These are phyloP conservation scores for Lamellibrachia luymesi DNA, from an alignment of 1,140 invertebrate genomes.

Conservation along the genomic window DNA sequence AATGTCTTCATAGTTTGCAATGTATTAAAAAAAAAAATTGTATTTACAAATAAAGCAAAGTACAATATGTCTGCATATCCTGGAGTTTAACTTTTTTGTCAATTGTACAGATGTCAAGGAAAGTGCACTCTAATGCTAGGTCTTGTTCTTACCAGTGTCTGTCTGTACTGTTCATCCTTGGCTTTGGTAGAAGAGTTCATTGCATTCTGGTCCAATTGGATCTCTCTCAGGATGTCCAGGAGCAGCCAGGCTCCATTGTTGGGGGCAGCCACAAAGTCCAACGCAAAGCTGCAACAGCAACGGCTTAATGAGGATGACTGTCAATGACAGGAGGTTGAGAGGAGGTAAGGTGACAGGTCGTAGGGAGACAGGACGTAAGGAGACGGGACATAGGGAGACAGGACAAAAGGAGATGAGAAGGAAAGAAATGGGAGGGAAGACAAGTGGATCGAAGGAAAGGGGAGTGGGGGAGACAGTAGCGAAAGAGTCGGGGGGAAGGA, in stretches of 20 bases:
- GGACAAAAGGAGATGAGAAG: no score
- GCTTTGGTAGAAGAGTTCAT: slow-evolving; percentile 44
- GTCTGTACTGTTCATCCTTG: slow-evolving; percentile 42
- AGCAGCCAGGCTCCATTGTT: slow-evolving; percentile 75
- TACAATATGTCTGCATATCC: no score
- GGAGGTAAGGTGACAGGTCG: no score
- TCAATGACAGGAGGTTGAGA: not conserved
- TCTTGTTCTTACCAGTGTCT: slow-evolving; percentile 34
- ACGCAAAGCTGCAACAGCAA: slow-evolving; percentile 67
- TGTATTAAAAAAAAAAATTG: not conserved
- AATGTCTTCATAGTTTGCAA: not conserved
- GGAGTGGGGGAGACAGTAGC: no score
- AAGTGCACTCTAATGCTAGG: not conserved
- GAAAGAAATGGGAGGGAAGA: no score
- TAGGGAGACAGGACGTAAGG: no score
- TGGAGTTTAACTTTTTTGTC: no score
- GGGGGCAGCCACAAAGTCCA: slow-evolving; percentile 79
- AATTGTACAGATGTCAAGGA: not conserved
- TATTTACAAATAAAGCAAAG: no score
- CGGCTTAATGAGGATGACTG: not conserved
- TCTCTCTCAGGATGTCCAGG: slow-evolving; percentile 77
- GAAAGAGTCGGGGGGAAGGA: no score
- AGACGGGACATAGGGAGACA: no score
- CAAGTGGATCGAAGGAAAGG: no score
- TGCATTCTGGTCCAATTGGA: slow-evolving; percentile 63